Evolutionary conservation across 2,797 vertebrate species (phyloP).

Genomic region (Syndactyla subalaris): DNA sequence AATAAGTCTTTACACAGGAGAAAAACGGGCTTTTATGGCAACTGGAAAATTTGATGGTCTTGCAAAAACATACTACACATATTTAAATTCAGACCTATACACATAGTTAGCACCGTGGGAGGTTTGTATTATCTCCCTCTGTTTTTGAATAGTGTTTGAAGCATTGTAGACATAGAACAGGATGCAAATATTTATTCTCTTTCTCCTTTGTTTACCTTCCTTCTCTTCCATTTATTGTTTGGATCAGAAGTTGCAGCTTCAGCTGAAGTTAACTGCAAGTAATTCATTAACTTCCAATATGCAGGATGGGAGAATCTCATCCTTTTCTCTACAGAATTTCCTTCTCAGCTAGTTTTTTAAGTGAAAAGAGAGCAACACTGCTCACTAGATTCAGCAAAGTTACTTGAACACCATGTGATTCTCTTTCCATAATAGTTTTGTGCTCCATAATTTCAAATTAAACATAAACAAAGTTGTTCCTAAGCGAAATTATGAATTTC

Average conservation of each 20-base stretch:
- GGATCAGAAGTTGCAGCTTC: not conserved
- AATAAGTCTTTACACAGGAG: not conserved
- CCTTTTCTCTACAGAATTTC: not conserved
- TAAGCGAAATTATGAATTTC: not conserved
- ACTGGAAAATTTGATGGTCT: not conserved
- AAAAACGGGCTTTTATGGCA: not conserved
- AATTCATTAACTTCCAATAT: not conserved
- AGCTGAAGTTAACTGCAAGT: not conserved
- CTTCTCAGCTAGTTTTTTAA: not conserved
- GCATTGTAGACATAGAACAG: not conserved
- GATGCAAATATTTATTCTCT: not conserved
- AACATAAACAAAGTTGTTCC: not conserved
- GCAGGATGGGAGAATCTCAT: rapidly evolving
- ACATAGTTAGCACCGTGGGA: not conserved
- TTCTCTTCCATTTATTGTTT: not conserved
- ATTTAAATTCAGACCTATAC: slow-evolving; percentile 2
- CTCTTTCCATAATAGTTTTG: not conserved
- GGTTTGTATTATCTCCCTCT: not conserved
- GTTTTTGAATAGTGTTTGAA: not conserved
- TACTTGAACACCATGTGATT: not conserved
- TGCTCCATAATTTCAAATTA: not conserved
- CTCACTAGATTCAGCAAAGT: not conserved
- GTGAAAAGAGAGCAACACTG: not conserved
- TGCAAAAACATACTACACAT: not conserved
- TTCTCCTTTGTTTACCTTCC: not conserved